phyloP scores from a whole-genome alignment of 2,888 invertebrate genomes.

The Troglohyphantes excavatus region DNA sequence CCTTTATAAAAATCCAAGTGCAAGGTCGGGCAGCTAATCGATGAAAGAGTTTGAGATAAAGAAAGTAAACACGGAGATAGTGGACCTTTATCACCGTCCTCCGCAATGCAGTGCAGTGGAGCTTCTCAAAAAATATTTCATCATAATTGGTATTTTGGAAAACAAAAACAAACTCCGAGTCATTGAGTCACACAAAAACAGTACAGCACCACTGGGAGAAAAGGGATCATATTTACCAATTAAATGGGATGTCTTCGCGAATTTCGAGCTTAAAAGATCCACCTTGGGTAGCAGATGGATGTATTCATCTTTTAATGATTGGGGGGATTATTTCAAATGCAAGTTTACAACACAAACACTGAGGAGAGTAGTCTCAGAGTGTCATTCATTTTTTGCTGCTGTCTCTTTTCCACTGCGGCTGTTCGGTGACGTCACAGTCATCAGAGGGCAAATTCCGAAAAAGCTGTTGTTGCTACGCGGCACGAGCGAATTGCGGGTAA shows the following conservation, averaged over 20 bases:
- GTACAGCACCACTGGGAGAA: neutral
- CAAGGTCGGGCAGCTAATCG: neutral
- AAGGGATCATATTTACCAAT: slow-evolving; percentile 40
- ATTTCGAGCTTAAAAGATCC: slow-evolving; percentile 4
- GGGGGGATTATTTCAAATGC: slow-evolving; percentile 12
- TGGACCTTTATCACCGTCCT: no score
- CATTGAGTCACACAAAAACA: slow-evolving; percentile 47
- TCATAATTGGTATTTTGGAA: slow-evolving; percentile 22
- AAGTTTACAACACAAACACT: slow-evolving; percentile 39
- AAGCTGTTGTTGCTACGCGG: slow-evolving; percentile 39
- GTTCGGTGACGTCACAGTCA: slow-evolving; percentile 58
- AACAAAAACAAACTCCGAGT: slow-evolving; percentile 45
- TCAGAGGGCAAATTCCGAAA: neutral
- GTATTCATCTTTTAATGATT: slow-evolving; percentile 41
- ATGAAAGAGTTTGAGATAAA: neutral
- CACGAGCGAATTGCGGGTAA: slow-evolving; percentile 26
- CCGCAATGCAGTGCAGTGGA: no score
- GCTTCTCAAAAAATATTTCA: slow-evolving; percentile 13
- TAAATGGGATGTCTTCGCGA: neutral
- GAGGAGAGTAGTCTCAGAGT: slow-evolving; percentile 40
- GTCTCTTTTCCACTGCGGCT: slow-evolving; percentile 36
- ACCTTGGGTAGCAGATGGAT: neutral
- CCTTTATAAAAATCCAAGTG: neutral
- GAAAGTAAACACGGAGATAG: neutral
- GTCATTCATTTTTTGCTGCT: slow-evolving; percentile 66